Conservation (phyloP, 2,888 invertebrate genomes). For the Anthophora plumipes region DNA sequence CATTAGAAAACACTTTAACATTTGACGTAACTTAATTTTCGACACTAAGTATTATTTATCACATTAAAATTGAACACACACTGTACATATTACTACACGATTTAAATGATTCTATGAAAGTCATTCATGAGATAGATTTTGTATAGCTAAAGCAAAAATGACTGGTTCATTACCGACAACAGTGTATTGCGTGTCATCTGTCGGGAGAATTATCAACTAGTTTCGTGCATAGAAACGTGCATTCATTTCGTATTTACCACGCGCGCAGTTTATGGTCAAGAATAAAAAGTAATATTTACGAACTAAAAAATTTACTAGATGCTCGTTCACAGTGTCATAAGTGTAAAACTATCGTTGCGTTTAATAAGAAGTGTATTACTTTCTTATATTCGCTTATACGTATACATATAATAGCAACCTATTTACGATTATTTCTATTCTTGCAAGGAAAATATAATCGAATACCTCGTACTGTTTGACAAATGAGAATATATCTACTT, state of each 20-base stretch:
- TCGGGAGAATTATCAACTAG: conserved; percentile 28
- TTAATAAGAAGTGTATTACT: too few relatives aligned
- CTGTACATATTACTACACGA: neutral
- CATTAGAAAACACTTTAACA: neutral
- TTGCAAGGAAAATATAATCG: neutral
- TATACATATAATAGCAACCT: neutral
- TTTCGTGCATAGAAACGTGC: conserved; percentile 7
- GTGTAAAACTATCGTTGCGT: neutral
- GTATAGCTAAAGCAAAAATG: neutral
- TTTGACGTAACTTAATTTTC: neutral
- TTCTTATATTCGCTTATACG: neutral
- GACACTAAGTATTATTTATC: neutral
- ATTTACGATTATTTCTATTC: neutral
- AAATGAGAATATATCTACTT: neutral
- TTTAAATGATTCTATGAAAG: neutral
- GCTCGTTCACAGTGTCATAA: neutral
- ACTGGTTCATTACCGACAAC: neutral
- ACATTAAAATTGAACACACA: neutral
- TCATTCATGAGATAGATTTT: neutral
- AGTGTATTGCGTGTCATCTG: conserved; percentile 59
- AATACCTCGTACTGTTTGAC: too few relatives aligned
- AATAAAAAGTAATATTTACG: neutral
- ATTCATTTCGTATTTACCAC: conserved; percentile 43
- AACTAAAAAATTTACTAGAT: neutral
- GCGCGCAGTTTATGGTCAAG: conserved; percentile 1